Evolutionary conservation across 1,140 invertebrate species (phyloP).

Genomic region (Drosophila ogumai): DNA sequence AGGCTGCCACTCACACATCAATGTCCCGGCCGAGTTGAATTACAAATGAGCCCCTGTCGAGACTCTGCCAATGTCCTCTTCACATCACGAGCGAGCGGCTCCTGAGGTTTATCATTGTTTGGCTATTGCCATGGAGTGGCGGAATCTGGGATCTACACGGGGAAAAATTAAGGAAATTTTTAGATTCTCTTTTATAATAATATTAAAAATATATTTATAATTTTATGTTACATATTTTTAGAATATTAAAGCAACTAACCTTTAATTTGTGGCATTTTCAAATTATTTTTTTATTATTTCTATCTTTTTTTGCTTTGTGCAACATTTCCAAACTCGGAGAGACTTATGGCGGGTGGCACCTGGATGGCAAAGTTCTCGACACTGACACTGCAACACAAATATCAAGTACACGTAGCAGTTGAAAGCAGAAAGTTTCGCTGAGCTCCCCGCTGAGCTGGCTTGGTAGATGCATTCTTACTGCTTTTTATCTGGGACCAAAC

Average conservation of each 20-base stretch:
- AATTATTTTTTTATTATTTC: not conserved
- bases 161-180: too few relatives aligned
- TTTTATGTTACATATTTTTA: not conserved
- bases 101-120: slow-evolving; percentile 76
- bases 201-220: too few relatives aligned
- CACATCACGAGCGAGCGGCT: slow-evolving; percentile 56
- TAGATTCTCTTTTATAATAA: too few relatives aligned
- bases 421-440: slow-evolving; percentile 18
- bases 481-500: slow-evolving; percentile 38
- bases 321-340: not conserved
- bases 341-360: slow-evolving; percentile 1
- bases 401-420: slow-evolving; percentile 31
- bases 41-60: slow-evolving; percentile 70
- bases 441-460: slow-evolving; percentile 13
- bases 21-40: slow-evolving; percentile 69
- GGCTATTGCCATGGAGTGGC: slow-evolving; percentile 30
- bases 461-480: slow-evolving; percentile 28
- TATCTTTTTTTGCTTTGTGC: not conserved
- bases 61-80: slow-evolving; percentile 44
- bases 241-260: not conserved
- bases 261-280: not conserved
- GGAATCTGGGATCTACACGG: slow-evolving; percentile 8
- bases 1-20: slow-evolving; percentile 58
- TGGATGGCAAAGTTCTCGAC: slow-evolving; percentile 48
- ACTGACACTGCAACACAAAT: slow-evolving; percentile 39